Percentiles rank a stretch among this genome's conserved stretches.
Evolutionary conservation across 2,797 vertebrate genomes (phyloP).

Genomic region (Graptemys geographica): DNA sequence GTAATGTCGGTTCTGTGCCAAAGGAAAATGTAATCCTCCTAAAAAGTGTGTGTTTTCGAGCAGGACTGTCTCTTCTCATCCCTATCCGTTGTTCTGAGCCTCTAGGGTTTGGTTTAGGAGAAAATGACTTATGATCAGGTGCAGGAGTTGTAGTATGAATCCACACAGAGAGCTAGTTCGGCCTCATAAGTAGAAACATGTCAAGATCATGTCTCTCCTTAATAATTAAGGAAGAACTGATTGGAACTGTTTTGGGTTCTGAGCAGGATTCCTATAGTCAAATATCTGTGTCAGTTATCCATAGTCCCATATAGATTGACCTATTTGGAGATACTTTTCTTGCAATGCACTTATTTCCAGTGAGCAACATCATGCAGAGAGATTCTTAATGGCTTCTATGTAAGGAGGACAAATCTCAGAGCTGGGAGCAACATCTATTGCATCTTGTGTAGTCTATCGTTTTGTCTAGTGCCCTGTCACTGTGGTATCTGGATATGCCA

Average conservation of each 20-base stretch:
- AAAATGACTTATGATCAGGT: not conserved
- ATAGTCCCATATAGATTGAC: not conserved
- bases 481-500: not conserved
- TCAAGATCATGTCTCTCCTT: not conserved
- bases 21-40: not conserved
- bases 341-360: not conserved
- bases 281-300: not conserved
- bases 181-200: not conserved
- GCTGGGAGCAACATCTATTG: not conserved
- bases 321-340: constrained; percentile 43
- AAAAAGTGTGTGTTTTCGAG: not conserved
- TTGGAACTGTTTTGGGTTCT: not conserved
- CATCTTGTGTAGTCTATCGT: not conserved
- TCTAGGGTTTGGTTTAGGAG: not conserved
- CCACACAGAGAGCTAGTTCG: not conserved
- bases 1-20: not conserved
- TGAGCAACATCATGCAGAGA: not conserved
- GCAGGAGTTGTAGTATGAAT: not conserved
- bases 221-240: not conserved
- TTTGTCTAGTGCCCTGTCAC: not conserved
- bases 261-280: not conserved
- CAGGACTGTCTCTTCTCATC: not conserved
- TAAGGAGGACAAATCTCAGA: not conserved
- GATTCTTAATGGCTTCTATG: constrained; percentile 11
- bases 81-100: not conserved